A percentile compares a stretch with the other conserved stretches of the same genome.
These are phyloP conservation scores for Bubo scandiacus DNA, from an alignment of 2,113 vertebrate species.

Conservation along the genomic window DNA sequence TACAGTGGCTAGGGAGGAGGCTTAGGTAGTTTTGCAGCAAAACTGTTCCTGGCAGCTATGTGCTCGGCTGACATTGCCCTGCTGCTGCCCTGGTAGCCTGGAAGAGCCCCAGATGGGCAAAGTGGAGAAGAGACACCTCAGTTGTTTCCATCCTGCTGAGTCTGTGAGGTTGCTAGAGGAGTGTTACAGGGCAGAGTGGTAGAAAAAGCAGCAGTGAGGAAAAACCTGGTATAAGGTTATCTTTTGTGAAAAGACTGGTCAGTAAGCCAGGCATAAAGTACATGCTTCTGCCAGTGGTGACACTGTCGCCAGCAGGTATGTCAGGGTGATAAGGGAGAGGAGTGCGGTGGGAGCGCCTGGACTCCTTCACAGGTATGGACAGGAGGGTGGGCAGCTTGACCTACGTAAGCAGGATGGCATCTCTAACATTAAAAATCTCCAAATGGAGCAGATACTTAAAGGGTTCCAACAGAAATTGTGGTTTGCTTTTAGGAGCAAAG, in stretches of 20 bases:
- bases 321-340: rapidly evolving
- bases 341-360: neutral
- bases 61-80: rapidly evolving
- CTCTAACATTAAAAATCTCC: neutral
- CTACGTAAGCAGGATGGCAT: neutral
- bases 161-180: neutral
- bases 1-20: neutral
- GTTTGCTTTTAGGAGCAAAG: neutral
- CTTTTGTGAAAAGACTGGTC: neutral
- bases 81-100: neutral
- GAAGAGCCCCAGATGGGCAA: neutral
- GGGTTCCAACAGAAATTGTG: neutral
- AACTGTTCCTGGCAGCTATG: neutral
- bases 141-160: neutral
- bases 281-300: rapidly evolving
- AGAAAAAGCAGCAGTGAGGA: neutral
- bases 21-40: neutral
- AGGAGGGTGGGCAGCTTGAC: neutral
- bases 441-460: neutral
- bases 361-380: neutral
- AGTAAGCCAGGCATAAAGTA: neutral
- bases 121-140: neutral
- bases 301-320: rapidly evolving
- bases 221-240: neutral
- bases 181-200: neutral